Percentiles rank a stretch among this genome's conserved stretches.
Conservation (phyloP, 2,797 vertebrate species). For the Brachyalestes nurse region DNA sequence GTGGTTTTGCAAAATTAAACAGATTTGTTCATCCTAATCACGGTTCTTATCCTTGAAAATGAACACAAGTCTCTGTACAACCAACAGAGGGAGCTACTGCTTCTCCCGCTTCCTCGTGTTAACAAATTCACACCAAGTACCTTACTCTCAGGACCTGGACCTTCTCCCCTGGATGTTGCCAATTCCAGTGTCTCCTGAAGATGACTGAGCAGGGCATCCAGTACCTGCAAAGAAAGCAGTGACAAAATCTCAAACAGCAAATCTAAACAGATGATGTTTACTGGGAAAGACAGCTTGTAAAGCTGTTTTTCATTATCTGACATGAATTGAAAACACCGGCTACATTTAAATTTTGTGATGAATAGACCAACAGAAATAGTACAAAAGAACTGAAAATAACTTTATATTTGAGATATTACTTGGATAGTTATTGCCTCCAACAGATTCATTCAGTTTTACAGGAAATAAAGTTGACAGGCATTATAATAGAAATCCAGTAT, state of each 20-base stretch:
- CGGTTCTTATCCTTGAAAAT: background rate
- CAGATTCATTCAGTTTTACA: too few relatives aligned
- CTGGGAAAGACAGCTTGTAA: background rate
- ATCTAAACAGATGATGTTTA: background rate
- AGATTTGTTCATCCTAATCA: background rate
- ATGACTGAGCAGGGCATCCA: slow-evolving; percentile 89
- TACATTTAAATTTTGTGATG: too few relatives aligned
- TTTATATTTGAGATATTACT: too few relatives aligned
- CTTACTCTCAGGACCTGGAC: slow-evolving; percentile 84
- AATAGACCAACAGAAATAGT: too few relatives aligned
- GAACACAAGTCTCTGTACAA: background rate
- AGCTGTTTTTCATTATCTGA: too few relatives aligned
- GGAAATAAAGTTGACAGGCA: too few relatives aligned
- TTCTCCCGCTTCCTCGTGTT: background rate
- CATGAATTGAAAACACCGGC: too few relatives aligned
- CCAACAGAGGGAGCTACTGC: slow-evolving; percentile 12
- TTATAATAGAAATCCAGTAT: too few relatives aligned
- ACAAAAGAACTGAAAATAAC: too few relatives aligned
- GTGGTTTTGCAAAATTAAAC: background rate
- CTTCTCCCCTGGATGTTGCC: slow-evolving; percentile 85
- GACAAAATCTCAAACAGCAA: slow-evolving; percentile 40
- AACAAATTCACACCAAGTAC: slow-evolving; percentile 63
- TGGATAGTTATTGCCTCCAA: too few relatives aligned
- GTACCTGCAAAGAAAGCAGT: slow-evolving; percentile 78
- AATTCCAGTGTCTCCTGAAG: slow-evolving; percentile 91